Conservation (phyloP, 2,888 invertebrate species). For the Coelopa pilipes region DNA sequence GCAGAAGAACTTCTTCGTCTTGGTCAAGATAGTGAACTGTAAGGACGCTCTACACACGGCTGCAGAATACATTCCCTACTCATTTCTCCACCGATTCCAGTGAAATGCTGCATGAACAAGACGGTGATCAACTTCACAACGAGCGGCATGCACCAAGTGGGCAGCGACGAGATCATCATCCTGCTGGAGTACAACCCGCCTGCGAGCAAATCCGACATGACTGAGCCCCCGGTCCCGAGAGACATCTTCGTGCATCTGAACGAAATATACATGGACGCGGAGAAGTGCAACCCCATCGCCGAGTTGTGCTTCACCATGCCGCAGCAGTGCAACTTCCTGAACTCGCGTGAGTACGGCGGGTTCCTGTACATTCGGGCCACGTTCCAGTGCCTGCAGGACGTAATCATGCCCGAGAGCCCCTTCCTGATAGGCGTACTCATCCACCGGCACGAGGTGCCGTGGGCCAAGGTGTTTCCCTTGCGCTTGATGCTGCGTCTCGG, state of each 20-base stretch:
- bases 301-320: slow-evolving; percentile 77
- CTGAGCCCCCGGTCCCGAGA: slow-evolving; percentile 67
- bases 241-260: slow-evolving; percentile 82
- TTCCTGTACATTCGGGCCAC: slow-evolving; percentile 84
- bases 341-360: slow-evolving; percentile 80
- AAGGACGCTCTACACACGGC: slow-evolving; percentile 64
- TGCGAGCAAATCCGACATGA: slow-evolving; percentile 52
- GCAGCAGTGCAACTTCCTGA: slow-evolving; percentile 69
- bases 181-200: slow-evolving; percentile 77
- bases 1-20: slow-evolving; percentile 79
- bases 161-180: slow-evolving; percentile 84
- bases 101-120: slow-evolving; percentile 80
- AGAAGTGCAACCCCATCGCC: slow-evolving; percentile 76
- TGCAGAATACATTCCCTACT: not conserved
- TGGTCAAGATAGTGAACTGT: slow-evolving; percentile 80
- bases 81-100: slow-evolving; percentile 64
- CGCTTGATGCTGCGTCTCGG: slow-evolving; percentile 82
- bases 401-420: slow-evolving; percentile 78
- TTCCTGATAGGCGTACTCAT: slow-evolving; percentile 82
- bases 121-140: slow-evolving; percentile 82
- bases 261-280: slow-evolving; percentile 73
- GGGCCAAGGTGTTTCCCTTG: slow-evolving; percentile 80
- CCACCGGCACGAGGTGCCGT: slow-evolving; percentile 72
- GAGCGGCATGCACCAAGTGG: slow-evolving; percentile 80
- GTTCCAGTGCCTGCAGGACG: slow-evolving; percentile 82